Base-by-base conservation (phyloP, 2,888 invertebrate species). In the Tetragonisca angustula region DNA sequence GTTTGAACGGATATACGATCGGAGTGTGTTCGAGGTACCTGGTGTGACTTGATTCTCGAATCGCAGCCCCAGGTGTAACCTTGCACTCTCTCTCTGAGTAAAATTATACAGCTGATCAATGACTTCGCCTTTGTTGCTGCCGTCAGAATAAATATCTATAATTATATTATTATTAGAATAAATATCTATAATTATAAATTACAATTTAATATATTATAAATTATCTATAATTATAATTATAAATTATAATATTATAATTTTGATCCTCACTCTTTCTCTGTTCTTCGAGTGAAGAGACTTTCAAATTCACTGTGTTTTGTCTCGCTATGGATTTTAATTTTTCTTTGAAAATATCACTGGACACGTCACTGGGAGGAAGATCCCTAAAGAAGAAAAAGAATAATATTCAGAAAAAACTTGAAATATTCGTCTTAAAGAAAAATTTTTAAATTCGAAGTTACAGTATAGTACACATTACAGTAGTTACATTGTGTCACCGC, bases 1-100 rank as follows among this genome's bases (percentile, higher is more conserved):
- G 68, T 85, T 64, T 88, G 94, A 93, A 94, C 93, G 92, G 94
- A 94, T 94, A 94, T 93, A 87, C 87, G 92, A 94, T 88, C 72
- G 75, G 43, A 89, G 27, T 89, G 92, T 90, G 93, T 90, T 93
- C 76, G 92, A 92, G 92, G 92, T 91, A 89, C 90, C 88, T 74
- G 90, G 78, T 61, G 11, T 32, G 84, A 61, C 74, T 64, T 43
- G 76, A 65, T 64, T n/a, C 21, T 59, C n/a, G 32, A 32, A 43
- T 72, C 76, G 69, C 21, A 83, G 84, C 85, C 70, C 85, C 83
- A 78, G 87, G 87, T 91, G 91, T 75, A 90, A 92, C 91, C 91
- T 93, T 91, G 92, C 93, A 81, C 79, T 70, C 87, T 70, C 79
- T 70, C 87, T 61, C 21, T 94, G 94, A 93, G 88, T 88, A 90